A percentile compares a stretch with the other conserved stretches of the same genome.
phyloP scores from a whole-genome alignment of 1,140 invertebrate genomes.

The Metaphire vulgaris region DNA sequence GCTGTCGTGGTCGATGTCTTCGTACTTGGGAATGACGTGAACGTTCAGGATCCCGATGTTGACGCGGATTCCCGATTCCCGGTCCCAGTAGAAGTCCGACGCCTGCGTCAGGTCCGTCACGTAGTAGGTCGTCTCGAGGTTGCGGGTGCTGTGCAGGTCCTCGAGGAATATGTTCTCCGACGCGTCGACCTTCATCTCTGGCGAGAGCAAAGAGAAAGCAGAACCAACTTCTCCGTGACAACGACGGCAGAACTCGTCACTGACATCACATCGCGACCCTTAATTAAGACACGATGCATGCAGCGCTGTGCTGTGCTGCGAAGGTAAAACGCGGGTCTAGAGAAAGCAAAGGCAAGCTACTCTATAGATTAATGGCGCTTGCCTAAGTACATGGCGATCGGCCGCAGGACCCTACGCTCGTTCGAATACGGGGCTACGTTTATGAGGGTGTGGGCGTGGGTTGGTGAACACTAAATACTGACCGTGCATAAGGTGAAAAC shows the following conservation, averaged over 20 bases:
- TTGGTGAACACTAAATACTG: no score
- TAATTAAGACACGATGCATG: no score
- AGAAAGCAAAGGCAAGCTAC: no score
- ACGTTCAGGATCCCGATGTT: conserved; percentile 25
- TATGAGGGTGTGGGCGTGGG: no score
- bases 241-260: background rate
- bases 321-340: no score
- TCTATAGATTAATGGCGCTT: no score
- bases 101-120: conserved; percentile 26
- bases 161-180: conserved; percentile 27
- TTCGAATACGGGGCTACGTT: no score
- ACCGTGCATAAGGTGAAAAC: no score
- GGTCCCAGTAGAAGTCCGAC: conserved; percentile 24
- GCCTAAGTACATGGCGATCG: no score
- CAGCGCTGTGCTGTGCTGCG: no score
- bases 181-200: conserved; percentile 25
- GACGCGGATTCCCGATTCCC: conserved; percentile 22
- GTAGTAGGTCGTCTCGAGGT: conserved; percentile 13
- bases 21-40: conserved; percentile 25
- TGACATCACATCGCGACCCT: background rate
- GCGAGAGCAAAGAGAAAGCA: background rate
- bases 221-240: background rate
- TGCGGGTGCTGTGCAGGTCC: conserved; percentile 22
- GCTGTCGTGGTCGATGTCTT: conserved; percentile 24
- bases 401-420: no score